Base-by-base conservation (phyloP, 2,797 vertebrate genomes). In the Urosaurus nigricauda region DNA sequence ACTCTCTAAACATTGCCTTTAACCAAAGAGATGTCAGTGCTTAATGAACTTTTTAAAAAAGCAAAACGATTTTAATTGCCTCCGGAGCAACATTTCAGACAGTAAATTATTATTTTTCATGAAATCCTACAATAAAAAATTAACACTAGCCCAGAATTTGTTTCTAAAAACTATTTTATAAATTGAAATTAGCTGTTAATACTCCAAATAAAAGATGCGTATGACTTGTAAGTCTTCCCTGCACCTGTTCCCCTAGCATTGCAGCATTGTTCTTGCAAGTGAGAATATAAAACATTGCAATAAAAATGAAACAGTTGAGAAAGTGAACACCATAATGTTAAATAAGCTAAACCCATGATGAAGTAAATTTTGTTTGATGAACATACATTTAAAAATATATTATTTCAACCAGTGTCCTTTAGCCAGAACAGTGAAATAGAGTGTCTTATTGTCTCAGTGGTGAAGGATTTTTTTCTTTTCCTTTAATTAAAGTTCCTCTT, bases 401-500 rank as follows among this genome's bases (percentile, higher is more conserved):
- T 90, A 87, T 91, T 88, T 79, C 43, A 92, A 90, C 83, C 51
- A 81, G 12, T 19, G 70, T 90, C 74, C 35, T 26, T 87, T 71
- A 89, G 79, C 37, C 70, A 75, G 84, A 53, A 81, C 8, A 94
- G 93, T 92, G 90, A 90, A 86, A 86, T 78, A 85, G 12, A 70
- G n/a, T 84, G 40, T 80, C 68, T 21, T 53, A 53, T 56, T 24
- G 19, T 88, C 53, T 91, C 53, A 88, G 80, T 53, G n/a, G 35
- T 58, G 63, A 87, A 78, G 58, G n/a, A 63, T 79, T 84, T 47
- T n/a, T 56, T 84, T 51, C 47, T 9, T 43, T 43, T 89, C 90
- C 60, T 53, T 79, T 85, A 87, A 74, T 60, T 75, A 92, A 85
- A 95, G 89, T 85, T 86, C 92, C 92, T 87, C 84, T 90, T 93